Evolutionary conservation across 2,888 invertebrate species (phyloP), one percentile per base, ranked within the genome.

Genomic region (Heterodera filipjevi): DNA sequence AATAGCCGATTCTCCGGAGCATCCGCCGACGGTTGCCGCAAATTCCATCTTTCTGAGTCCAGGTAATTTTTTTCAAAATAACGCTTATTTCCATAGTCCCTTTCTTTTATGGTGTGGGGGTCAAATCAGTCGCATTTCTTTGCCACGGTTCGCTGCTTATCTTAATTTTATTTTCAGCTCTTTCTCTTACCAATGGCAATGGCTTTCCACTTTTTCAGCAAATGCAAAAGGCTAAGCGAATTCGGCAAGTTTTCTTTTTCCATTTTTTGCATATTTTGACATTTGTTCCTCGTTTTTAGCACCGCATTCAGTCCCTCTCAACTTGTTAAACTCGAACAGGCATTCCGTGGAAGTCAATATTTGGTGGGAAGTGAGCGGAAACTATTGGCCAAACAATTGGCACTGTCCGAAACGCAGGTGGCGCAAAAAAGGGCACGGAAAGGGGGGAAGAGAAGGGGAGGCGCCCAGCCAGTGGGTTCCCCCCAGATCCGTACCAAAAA

Each of bases 301-400:
- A 79, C 79, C 39, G 79, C 79, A 30, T 79, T 79, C 30, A 75
- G 76, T 6, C 27, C 79, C 16, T 49, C 35, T n/a, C 79, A 79
- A 49, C 30, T 79, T 12, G 33, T 39, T 1, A 79, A 79, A 22
- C 77, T 79, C 30, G 79, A 79, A 53, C 71, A 97, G 90, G 97
- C 97, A 79, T 99, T 99, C 91, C 97, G 98, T 92, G 96, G 95
- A 91, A 99, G 98, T 91, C 98, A 98, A 90, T 99, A 99, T 91
- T 97, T 99, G 71, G 97, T 99, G 39, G 99, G 98, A 0, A 95
- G 96, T 44, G 98, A 99, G 90, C 92, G 98, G 88, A 98, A 98
- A 90, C 95, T 97, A 90, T 92, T 99, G 86, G 98, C 99, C 14
- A 94, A 95, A 89, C 93, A 94, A 80, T 92, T 99, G 75, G 79